Evolutionary conservation across 2,888 invertebrate species (phyloP), one percentile per base, ranked within the genome.

Genomic region (Nesidiocoris tenuis): DNA sequence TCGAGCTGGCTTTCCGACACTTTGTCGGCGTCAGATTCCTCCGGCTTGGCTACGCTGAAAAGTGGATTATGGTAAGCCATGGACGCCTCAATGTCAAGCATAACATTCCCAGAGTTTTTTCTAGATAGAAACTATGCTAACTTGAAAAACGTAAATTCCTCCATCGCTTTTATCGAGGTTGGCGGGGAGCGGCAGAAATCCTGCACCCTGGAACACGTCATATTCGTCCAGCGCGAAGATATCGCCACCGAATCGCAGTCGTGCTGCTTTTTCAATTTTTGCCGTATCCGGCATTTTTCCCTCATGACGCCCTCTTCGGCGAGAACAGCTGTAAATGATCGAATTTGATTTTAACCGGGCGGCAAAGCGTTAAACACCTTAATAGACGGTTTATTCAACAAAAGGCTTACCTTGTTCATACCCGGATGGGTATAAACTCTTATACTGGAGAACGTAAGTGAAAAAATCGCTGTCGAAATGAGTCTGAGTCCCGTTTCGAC

Each of bases 401-500:
- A 71, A 39, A 56, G 56, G 16, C 21, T 57, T 61, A 75, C 75
- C 68, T 75, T 21, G 25, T 61, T 75, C 75, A 55, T 68, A 75
- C 1, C 75, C 68, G 7, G 67, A n/a, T 61, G 61, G 56, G 21
- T 71, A 64, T 2, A 71, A 54, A 21, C 61, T 56, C 16, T 56
- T 57, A 61, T 61, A 70, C 23, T 74, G 67, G 0, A 77, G 21
- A 0, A 70, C 55, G 24, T 75, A 70, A 16, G 75, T 55, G 24
- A 75, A 75, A 39, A 75, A 77, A 19, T 77, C 77, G 17, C 75
- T 70, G 56, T 77, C 77, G 16, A n/a, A 21, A 17, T 61, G 12
- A 9, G 68, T 22, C 9, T 24, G 61, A 16, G 71, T 76, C 0
- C 71, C 64, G 19, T 77, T 75, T 2, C 63, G 65, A 54, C 77